Evolutionary conservation across 1,140 invertebrate species (phyloP), one percentile per base, ranked within the genome.

Genomic region (Drosophila pseudoobscura): DNA sequence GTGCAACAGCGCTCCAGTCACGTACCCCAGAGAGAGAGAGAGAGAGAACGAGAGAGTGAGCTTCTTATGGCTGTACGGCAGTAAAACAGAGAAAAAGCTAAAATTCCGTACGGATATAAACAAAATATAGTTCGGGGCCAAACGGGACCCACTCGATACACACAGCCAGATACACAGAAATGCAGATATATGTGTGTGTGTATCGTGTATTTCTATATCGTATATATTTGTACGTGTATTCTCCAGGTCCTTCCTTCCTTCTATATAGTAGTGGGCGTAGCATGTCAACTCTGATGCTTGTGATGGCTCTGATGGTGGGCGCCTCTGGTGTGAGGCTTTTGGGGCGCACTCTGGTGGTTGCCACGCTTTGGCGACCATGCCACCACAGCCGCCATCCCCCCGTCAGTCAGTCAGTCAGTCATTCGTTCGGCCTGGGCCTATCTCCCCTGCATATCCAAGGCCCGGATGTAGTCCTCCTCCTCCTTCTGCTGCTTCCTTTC

Each of bases 1-100:
- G 69, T 77, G 71, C 58, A 63, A 68, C 76, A 65, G 69, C 71
- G 71, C 64, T 82, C 78, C 65, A 77, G 80, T 78, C 85, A 89
- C 85, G 85, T 89, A 70, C 80, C 61, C 56, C 15, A 26, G 24
- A 26, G 5, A 26, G 24, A 24, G 13, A 44, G 5, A 4, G 15
- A 53, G 17, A 6, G 31, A 8, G 29, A n/a, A 24, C 20, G 4
- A 43, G 11, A 4, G 41, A 24, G 35, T 7, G 31, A 55, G 43
- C 63, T 56, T 53, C 24, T 46, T 41, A 43, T 62, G 11, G 11
- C 11, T 11, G 35, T 39, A n/a, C 55, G 58, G 50, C 49, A 68
- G 68, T 41, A 63, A 26, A 39, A 44, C 59, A 53, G 51, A 49
- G 39, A 44, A 51, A 39, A 31, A 39, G 60, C 46, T 75, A 58